Evolutionary conservation across 2,113 vertebrate species (phyloP).

Genomic region (Zosterops japonicus): DNA sequence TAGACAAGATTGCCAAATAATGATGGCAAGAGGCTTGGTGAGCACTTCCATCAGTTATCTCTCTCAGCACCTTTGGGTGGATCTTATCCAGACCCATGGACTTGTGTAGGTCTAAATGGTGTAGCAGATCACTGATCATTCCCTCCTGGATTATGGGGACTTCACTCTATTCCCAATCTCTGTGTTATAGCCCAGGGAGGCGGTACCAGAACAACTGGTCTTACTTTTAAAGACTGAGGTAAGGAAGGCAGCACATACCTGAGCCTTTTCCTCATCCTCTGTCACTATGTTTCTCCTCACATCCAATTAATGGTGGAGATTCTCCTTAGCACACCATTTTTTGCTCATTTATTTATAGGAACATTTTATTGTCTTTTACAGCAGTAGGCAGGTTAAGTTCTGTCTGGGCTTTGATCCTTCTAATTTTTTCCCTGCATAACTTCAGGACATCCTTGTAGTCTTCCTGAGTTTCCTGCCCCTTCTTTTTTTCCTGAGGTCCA

Average conservation of each 20-base stretch:
- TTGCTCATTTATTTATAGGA: not conserved
- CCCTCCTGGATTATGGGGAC: not conserved
- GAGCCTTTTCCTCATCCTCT: not conserved
- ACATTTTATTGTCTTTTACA: not conserved
- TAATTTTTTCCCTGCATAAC: not conserved
- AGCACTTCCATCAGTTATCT: not conserved
- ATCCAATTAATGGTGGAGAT: not conserved
- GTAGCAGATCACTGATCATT: not conserved
- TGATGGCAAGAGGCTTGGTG: not conserved
- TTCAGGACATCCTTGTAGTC: not conserved
- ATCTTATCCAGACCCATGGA: not conserved
- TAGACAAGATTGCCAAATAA: not conserved
- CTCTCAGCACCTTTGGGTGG: not conserved
- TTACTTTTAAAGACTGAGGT: not conserved
- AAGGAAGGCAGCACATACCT: not conserved
- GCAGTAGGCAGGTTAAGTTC: not conserved
- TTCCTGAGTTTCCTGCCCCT: not conserved
- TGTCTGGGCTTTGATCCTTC: not conserved
- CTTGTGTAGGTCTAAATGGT: not conserved
- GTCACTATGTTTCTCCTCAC: not conserved
- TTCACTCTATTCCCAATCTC: not conserved
- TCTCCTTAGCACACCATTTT: not conserved
- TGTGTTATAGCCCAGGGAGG: not conserved
- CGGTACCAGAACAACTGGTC: not conserved
- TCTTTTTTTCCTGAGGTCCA: not conserved